phyloP scores from a whole-genome alignment of 2,797 vertebrate species.

The Hippocampus kuda region DNA sequence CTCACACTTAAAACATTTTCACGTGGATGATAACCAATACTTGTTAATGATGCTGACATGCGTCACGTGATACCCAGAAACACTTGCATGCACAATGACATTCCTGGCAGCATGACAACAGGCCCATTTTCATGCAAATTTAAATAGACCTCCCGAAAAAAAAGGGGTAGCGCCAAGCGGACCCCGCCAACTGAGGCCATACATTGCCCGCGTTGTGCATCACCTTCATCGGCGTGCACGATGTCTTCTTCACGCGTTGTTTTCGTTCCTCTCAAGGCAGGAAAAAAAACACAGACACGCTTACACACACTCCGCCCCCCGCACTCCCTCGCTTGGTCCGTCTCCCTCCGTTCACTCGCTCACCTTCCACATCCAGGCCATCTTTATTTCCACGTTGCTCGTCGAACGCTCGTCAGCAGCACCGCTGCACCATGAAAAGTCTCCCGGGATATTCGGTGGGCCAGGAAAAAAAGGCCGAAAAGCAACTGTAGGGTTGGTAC shows the following conservation, averaged over 20 bases:
- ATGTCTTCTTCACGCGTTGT: background rate
- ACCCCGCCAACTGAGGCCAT: background rate
- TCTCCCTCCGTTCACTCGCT: constrained; percentile 42
- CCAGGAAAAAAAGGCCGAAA: background rate
- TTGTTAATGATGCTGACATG: background rate
- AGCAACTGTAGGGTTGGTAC: constrained; percentile 32
- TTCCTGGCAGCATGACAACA: background rate
- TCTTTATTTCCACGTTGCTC: constrained; percentile 67
- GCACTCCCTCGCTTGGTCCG: background rate
- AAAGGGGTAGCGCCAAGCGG: background rate
- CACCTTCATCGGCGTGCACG: background rate
- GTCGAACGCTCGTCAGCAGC: constrained; percentile 35
- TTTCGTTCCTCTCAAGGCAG: background rate
- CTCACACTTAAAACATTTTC: background rate
- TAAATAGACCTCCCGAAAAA: background rate
- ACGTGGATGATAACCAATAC: background rate
- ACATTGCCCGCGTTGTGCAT: background rate
- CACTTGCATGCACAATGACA: background rate
- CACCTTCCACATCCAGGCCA: constrained; percentile 98
- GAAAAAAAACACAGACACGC: no score
- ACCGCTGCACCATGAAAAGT: constrained; percentile 35
- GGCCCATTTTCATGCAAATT: background rate
- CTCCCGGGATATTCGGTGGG: constrained; percentile 20
- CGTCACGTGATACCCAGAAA: background rate
- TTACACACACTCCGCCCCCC: background rate